Conservation (phyloP, 1,140 invertebrate genomes). For the Lucilia sericata region DNA sequence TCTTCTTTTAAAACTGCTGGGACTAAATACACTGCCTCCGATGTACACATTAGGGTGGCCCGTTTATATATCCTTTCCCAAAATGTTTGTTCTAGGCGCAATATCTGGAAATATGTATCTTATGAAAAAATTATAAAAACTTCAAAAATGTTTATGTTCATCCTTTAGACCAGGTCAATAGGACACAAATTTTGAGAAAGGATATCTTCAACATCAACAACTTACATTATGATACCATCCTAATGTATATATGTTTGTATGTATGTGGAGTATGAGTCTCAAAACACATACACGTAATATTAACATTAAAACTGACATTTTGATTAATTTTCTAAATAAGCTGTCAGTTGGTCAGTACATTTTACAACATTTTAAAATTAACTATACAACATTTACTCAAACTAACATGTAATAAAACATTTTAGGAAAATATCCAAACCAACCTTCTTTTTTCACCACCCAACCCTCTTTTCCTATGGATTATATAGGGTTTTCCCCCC, state of each 20-base stretch:
- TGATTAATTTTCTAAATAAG: conserved; percentile 29
- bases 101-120: too few relatives aligned
- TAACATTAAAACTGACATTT: conserved; percentile 29
- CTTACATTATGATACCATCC: not conserved
- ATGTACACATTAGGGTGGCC: too few relatives aligned
- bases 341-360: conserved; percentile 28
- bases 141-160: too few relatives aligned
- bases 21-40: too few relatives aligned
- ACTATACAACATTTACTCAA: not conserved
- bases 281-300: not conserved
- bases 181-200: too few relatives aligned
- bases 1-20: too few relatives aligned
- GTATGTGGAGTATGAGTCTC: not conserved
- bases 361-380: conserved; percentile 28
- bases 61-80: too few relatives aligned
- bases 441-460: not conserved
- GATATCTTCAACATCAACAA: too few relatives aligned
- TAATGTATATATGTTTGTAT: not conserved
- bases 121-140: too few relatives aligned
- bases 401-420: not conserved
- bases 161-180: too few relatives aligned
- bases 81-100: too few relatives aligned
- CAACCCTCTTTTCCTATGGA: not conserved
- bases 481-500: not conserved
- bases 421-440: not conserved